Base-by-base conservation (phyloP, 2,797 vertebrate genomes). In the Lagocephalus sceleratus region DNA sequence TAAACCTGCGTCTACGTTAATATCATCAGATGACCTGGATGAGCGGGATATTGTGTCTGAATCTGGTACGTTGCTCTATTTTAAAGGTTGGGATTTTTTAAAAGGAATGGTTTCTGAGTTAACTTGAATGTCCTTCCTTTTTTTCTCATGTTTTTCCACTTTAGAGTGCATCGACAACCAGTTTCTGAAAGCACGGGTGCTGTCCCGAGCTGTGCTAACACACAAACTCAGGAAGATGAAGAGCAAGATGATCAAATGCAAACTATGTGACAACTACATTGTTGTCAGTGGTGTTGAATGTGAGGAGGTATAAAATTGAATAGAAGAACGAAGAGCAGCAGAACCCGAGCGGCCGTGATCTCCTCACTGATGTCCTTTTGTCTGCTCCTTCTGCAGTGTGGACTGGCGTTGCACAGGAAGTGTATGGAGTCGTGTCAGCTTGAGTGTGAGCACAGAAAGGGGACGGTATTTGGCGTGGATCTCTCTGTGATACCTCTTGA, bases 181-280 rank as follows among this genome's bases (percentile, higher is more conserved):
- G 47, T 71, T 72, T 14, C 75, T 84, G 44, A 93, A 85, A 83
- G 80, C 87, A n/a, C 81, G 89, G 53, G 57, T 57, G 0, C 57
- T 90, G 12, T 94, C 96, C 15, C 81, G 82, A 0, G 94, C 96
- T 0, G 94, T 94, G 0, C 89, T 93, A 48, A 93, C 90, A 5
- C 96, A 98, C 76, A 89, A 85, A 19, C 83, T 98, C 19, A 88
- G 83, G 54, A 93, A 93, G 68, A 89, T 92, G 23, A 92, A 95
- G 49, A 94, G 92, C 43, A 95, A 95, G 0, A 91, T 92, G 88
- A 84, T 83, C 63, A 96, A 94, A 81, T 98, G 96, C 87, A 92
- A 91, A 32, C 95, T 95, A 10, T 98, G 96, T 6, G 96, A 98
- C 10, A 91, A 90, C 78, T 95, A 94, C 78, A 94, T 98, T 78